phyloP scores from a whole-genome alignment of 2,113 vertebrate species.

The Pedetes capensis region DNA sequence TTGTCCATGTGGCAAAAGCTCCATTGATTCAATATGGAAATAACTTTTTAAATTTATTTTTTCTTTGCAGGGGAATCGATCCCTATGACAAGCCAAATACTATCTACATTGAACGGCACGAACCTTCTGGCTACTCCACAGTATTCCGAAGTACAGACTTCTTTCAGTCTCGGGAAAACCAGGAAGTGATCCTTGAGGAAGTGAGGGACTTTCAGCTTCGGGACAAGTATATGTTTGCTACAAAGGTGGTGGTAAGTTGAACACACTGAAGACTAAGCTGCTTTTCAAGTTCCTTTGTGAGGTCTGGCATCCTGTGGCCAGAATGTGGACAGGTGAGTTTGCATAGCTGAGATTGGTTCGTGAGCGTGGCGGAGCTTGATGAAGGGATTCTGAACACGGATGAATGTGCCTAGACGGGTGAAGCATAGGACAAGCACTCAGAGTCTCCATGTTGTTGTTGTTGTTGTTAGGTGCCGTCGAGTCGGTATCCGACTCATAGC shows the following conservation, averaged over 20 bases:
- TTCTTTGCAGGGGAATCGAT: conserved; percentile 89
- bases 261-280: fast-evolving
- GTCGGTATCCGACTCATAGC: too few relatives aligned
- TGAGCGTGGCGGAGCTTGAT: fast-evolving
- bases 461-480: too few relatives aligned
- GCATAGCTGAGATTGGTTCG: fast-evolving
- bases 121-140: conserved; percentile 92
- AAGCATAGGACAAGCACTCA: not conserved
- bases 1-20: not conserved
- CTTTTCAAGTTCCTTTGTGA: not conserved
- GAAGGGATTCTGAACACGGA: not conserved
- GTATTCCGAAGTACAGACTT: conserved; percentile 95
- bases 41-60: not conserved
- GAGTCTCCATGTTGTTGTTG: not conserved
- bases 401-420: not conserved
- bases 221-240: conserved; percentile 98
- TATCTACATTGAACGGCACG: conserved; percentile 93
- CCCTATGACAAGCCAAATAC: conserved; percentile 91
- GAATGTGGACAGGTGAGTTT: not conserved
- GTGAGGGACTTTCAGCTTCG: conserved; percentile 95
- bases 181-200: conserved; percentile 90
- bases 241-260: conserved; percentile 91
- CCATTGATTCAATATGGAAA: not conserved
- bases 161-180: conserved; percentile 94
- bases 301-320: not conserved